phyloP scores from a whole-genome alignment of 2,888 invertebrate species.

The Tenthredo amoena region DNA sequence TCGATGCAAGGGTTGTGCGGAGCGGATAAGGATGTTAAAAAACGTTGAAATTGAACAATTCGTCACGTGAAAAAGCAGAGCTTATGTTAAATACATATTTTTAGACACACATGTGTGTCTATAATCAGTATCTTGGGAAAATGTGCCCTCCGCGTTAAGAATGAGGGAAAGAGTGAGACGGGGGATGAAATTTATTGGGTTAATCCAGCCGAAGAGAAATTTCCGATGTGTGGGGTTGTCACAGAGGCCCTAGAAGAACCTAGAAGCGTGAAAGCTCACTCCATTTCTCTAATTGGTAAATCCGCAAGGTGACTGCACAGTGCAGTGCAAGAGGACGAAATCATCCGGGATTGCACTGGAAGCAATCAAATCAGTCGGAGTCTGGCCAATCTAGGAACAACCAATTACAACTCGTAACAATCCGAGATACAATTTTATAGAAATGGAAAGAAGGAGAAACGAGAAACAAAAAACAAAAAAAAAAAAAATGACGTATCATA shows the following conservation, averaged over 20 bases:
- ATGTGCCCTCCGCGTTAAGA: not conserved
- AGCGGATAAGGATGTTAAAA: no score
- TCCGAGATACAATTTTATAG: not conserved
- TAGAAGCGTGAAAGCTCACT: not conserved
- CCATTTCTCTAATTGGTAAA: constrained; percentile 39
- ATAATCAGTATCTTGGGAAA: not conserved
- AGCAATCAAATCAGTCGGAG: constrained; percentile 47
- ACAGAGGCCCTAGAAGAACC: not conserved
- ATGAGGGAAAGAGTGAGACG: not conserved
- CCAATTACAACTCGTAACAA: constrained; percentile 27
- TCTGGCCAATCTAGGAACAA: constrained; percentile 22
- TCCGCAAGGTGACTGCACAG: constrained; percentile 26
- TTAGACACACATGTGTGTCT: not conserved
- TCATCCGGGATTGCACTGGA: constrained; percentile 26
- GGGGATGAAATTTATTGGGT: not conserved
- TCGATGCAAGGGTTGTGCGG: not conserved
- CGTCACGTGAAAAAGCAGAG: no score
- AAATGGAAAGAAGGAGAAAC: not conserved
- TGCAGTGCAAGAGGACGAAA: not conserved
- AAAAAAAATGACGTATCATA: not conserved
- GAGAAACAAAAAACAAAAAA: not conserved
- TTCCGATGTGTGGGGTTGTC: not conserved
- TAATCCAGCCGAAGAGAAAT: constrained; percentile 3
- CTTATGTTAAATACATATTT: not conserved
- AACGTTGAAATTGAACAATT: no score